A percentile compares a stretch with the other conserved stretches of the same genome.
phyloP scores from a whole-genome alignment of 1,140 invertebrate genomes.

The Anastatus disparis region DNA sequence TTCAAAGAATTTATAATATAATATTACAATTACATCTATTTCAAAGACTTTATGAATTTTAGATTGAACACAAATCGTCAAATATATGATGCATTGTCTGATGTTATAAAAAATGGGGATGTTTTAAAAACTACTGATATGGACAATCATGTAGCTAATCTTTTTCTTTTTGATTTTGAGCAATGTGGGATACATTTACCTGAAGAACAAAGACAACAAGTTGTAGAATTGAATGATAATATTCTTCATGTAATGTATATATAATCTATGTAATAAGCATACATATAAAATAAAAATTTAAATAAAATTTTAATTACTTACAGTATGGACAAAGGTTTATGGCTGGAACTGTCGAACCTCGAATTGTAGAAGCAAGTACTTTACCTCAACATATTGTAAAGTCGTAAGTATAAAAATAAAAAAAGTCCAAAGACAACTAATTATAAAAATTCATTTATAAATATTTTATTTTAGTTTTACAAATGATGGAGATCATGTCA shows the following conservation, averaged over 20 bases:
- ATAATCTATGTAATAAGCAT: not conserved
- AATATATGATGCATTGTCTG: constrained; percentile 81
- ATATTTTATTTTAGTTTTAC: constrained; percentile 73
- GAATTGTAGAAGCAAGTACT: constrained; percentile 71
- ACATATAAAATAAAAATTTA: constrained; percentile 1
- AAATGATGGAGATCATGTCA: constrained; percentile 76
- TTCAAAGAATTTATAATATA: constrained; percentile 7
- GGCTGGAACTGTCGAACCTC: constrained; percentile 76
- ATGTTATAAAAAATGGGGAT: constrained; percentile 79
- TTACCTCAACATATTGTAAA: constrained; percentile 79
- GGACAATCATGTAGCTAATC: constrained; percentile 85
- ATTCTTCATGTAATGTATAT: constrained; percentile 67
- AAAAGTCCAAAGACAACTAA: constrained; percentile 7
- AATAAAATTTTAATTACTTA: constrained; percentile 65
- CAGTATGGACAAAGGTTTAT: constrained; percentile 90
- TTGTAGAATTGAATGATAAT: constrained; percentile 86
- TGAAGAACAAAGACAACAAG: constrained; percentile 78
- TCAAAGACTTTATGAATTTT: constrained; percentile 42
- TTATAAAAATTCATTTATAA: constrained; percentile 20
- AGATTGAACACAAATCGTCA: constrained; percentile 90
- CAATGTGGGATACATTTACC: constrained; percentile 94
- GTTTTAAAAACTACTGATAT: constrained; percentile 74
- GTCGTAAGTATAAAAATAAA: constrained; percentile 71
- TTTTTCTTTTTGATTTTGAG: constrained; percentile 97
- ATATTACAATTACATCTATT: not conserved